These are phyloP conservation scores for Ptilorrhoa leucosticta DNA, from an alignment of 2,113 vertebrate genomes.

Conservation along the genomic window DNA sequence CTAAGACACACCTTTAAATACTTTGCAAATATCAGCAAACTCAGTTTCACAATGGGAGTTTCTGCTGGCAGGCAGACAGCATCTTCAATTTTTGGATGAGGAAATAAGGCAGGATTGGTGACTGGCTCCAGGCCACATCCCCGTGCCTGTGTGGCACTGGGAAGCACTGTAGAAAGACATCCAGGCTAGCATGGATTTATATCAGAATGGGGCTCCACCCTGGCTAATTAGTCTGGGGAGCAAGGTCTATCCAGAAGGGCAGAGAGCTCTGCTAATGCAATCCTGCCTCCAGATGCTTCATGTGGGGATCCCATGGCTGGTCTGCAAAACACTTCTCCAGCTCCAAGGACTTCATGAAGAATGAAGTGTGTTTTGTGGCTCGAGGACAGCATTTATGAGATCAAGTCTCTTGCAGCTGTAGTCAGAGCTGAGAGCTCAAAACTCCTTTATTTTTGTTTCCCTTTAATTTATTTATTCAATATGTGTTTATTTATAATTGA, in stretches of 20 bases:
- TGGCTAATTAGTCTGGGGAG: background rate
- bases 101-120: constrained; percentile 29
- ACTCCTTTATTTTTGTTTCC: background rate
- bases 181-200: background rate
- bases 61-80: constrained; percentile 35
- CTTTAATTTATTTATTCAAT: background rate
- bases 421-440: background rate
- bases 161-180: background rate
- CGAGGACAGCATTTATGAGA: background rate
- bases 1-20: constrained; percentile 33
- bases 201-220: constrained; percentile 7
- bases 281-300: background rate
- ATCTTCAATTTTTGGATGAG: constrained; percentile 47
- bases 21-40: constrained; percentile 60
- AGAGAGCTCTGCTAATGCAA: background rate
- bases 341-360: background rate
- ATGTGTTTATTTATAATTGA: background rate
- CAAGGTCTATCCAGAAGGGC: background rate
- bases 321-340: background rate
- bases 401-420: background rate
- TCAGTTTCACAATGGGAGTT: constrained; percentile 53
- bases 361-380: background rate
- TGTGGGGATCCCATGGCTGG: background rate
- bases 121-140: background rate
- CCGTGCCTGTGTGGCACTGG: background rate